A percentile compares a stretch with the other conserved stretches of the same genome.
These are phyloP conservation scores for Pipra filicauda DNA, from an alignment of 2,113 vertebrate species.

Conservation along the genomic window DNA sequence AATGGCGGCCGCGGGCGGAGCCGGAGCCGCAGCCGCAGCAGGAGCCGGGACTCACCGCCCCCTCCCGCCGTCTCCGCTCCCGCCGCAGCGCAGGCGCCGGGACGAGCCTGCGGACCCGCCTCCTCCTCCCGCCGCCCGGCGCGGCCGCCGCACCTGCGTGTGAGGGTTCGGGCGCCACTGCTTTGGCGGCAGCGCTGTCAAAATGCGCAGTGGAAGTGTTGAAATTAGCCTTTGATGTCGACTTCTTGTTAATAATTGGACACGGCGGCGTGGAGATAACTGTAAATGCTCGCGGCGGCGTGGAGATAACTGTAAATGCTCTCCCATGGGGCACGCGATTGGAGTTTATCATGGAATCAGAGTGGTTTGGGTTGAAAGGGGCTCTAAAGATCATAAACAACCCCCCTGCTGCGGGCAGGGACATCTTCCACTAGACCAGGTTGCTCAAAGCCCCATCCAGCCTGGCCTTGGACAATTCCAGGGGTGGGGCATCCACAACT, in stretches of 20 bases:
- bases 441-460: background rate
- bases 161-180: fast-evolving
- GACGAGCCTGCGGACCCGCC: background rate
- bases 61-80: fast-evolving
- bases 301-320: background rate
- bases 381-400: background rate
- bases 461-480: background rate
- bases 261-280: background rate
- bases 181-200: fast-evolving
- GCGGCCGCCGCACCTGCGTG: background rate
- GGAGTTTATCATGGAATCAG: background rate
- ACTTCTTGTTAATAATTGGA: background rate
- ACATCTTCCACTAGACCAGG: background rate
- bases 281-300: background rate
- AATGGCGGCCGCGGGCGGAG: background rate
- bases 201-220: fast-evolving
- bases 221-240: background rate
- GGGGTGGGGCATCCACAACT: fast-evolving
- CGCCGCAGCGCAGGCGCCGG: background rate
- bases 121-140: fast-evolving
- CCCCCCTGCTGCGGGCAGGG: background rate
- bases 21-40: background rate
- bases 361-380: background rate
- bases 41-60: background rate
- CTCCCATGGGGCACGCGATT: background rate